A percentile compares a stretch with the other conserved stretches of the same genome.
Conservation (phyloP, 2,113 vertebrate species). For the Puffinus mauretanicus region DNA sequence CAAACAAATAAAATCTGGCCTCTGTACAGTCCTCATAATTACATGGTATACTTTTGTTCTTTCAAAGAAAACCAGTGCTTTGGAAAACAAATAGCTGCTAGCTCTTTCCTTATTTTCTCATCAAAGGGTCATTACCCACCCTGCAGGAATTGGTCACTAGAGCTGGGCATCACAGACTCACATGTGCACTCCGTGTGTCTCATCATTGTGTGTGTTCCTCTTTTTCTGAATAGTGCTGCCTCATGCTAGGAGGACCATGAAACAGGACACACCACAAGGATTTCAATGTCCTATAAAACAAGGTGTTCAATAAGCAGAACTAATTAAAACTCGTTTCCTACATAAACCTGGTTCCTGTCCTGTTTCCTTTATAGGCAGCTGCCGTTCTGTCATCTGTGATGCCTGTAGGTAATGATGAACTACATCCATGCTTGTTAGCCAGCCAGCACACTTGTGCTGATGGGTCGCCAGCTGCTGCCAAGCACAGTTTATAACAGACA, state of each 20-base stretch:
- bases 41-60: neutral
- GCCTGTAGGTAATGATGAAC: neutral
- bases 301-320: neutral
- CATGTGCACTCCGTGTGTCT: neutral
- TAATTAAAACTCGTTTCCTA: neutral
- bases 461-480: neutral
- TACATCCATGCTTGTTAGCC: neutral
- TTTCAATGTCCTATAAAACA: neutral
- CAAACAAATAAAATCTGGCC: neutral
- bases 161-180: neutral
- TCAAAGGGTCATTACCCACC: neutral
- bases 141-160: neutral
- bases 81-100: neutral
- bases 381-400: neutral
- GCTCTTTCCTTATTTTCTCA: neutral
- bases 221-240: neutral
- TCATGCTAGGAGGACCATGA: neutral
- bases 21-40: neutral
- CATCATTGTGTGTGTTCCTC: neutral
- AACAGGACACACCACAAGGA: neutral
- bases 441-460: neutral
- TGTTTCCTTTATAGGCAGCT: neutral
- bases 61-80: neutral
- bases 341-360: neutral
- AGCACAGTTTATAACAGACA: neutral